These are phyloP conservation scores for Paracyclopina nana DNA, from an alignment of 1,140 invertebrate species.

Conservation along the genomic window DNA sequence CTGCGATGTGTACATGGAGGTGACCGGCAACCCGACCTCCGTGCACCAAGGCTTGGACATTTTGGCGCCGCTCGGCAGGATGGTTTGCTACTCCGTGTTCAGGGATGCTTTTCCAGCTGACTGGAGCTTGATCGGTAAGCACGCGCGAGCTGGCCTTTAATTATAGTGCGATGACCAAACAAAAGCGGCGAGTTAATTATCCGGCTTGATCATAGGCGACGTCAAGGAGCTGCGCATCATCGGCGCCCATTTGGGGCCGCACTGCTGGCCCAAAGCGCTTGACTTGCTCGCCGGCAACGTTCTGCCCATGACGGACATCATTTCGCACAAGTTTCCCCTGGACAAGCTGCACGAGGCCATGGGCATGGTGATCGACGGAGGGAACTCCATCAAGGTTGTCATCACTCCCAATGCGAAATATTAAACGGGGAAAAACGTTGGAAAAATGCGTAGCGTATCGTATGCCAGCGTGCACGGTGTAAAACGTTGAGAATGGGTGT, in stretches of 20 bases:
- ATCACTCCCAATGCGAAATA: too few species aligned
- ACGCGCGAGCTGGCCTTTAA: too few species aligned
- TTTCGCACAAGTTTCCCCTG: not conserved
- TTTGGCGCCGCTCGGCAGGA: not conserved
- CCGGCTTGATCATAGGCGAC: conserved; percentile 1
- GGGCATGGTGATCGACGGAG: not conserved
- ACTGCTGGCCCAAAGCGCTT: conserved; percentile 4
- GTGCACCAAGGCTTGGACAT: conserved; percentile 5
- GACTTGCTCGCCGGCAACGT: not conserved
- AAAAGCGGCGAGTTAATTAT: too few species aligned
- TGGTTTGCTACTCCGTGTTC: conserved; percentile 9
- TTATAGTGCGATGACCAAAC: too few species aligned
- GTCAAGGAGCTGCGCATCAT: not conserved
- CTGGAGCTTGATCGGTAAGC: conserved; percentile 12
- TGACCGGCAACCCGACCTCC: not conserved
- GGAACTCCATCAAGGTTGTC: not conserved
- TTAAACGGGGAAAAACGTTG: too few species aligned
- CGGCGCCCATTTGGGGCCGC: conserved; percentile 2
- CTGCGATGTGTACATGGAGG: conserved; percentile 12
- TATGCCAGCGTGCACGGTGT: too few species aligned
- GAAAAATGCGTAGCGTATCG: too few species aligned
- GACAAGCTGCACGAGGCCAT: not conserved
- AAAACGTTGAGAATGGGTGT: too few species aligned
- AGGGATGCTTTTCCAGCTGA: conserved; percentile 2
- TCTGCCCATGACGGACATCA: not conserved